Evolutionary conservation across 1,140 invertebrate species (phyloP).

Genomic region (Telenomus remus): DNA sequence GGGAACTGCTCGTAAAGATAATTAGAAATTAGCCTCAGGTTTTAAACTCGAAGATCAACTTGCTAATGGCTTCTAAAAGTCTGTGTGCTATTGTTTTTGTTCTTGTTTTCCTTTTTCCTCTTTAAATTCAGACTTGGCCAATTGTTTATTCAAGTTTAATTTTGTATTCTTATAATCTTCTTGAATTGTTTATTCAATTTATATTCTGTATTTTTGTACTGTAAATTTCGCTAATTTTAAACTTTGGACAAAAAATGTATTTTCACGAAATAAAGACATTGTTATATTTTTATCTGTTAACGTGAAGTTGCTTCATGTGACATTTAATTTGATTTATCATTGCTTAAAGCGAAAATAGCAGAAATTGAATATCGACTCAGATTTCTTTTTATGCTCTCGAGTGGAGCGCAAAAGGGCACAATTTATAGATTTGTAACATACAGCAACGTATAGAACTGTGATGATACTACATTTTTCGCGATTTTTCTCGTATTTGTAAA

Average conservation of each 20-base stretch:
- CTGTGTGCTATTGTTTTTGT: background rate
- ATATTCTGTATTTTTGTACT: too few species aligned
- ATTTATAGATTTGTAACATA: too few species aligned
- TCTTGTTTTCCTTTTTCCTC: background rate
- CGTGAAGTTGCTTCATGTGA: constrained; percentile 10
- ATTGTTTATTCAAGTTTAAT: background rate
- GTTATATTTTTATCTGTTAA: too few species aligned
- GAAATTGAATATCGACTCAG: constrained; percentile 37
- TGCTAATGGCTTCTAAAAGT: constrained; percentile 11
- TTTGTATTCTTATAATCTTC: background rate
- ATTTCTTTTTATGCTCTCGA: too few species aligned
- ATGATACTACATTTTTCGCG: too few species aligned
- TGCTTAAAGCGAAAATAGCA: constrained; percentile 34
- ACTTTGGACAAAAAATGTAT: too few species aligned
- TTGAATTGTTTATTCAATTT: too few species aligned
- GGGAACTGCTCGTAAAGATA: constrained; percentile 52
- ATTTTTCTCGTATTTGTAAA: too few species aligned
- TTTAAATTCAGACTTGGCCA: background rate
- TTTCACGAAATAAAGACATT: too few species aligned
- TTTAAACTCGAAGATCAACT: constrained; percentile 15
- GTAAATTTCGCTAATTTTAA: too few species aligned
- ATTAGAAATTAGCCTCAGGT: constrained; percentile 63
- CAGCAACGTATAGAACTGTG: too few species aligned
- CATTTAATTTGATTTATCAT: constrained; percentile 19
- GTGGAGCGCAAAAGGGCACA: too few species aligned